Evolutionary conservation across 2,113 vertebrate genomes (phyloP).

Genomic region (Grammomys surdaster): DNA sequence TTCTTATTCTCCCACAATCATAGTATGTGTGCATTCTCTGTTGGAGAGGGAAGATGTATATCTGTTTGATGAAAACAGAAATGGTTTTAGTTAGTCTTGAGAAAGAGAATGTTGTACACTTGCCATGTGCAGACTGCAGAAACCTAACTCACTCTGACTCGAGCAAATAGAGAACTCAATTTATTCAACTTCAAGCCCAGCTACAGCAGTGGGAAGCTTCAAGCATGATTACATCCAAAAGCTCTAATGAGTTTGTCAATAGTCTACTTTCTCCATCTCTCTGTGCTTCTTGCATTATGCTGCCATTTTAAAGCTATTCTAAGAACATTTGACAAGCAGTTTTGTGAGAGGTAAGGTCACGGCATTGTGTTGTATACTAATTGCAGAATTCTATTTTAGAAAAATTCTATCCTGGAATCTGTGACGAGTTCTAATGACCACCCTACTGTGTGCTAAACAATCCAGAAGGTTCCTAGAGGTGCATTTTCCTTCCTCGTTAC

Average conservation of each 20-base stretch:
- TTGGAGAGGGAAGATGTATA: neutral
- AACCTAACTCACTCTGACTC: neutral
- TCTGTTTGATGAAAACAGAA: neutral
- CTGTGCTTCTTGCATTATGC: neutral
- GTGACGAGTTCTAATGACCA: neutral
- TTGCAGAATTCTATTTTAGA: neutral
- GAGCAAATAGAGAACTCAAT: neutral
- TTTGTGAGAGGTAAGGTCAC: neutral
- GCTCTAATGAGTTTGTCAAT: neutral
- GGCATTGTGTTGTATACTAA: neutral
- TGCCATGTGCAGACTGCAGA: neutral
- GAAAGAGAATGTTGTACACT: neutral
- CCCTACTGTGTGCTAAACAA: neutral
- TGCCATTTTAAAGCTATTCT: neutral
- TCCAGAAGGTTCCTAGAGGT: neutral
- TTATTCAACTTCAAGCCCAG: neutral
- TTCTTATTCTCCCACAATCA: neutral
- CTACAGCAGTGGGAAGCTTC: neutral
- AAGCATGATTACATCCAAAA: neutral
- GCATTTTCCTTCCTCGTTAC: neutral
- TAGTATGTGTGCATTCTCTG: neutral
- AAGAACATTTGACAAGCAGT: neutral
- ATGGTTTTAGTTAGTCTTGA: neutral
- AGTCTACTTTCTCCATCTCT: neutral
- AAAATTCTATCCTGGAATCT: neutral